A percentile compares a stretch with the other conserved stretches of the same genome.
phyloP scores from a whole-genome alignment of 2,797 vertebrate species.

The Linurgus olivaceus region DNA sequence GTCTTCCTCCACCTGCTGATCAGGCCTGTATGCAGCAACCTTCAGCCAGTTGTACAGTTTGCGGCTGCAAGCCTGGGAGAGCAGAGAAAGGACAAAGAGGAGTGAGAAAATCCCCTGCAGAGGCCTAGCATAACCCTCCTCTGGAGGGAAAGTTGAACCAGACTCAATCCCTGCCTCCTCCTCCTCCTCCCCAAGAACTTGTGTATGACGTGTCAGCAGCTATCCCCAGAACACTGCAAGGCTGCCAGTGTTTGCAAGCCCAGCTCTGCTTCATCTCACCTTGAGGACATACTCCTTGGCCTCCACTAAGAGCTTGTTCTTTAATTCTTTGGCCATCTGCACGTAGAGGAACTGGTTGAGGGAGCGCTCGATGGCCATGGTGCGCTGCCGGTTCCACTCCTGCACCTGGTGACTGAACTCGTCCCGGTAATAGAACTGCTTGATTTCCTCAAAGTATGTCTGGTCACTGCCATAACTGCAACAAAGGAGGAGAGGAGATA shows the following conservation, averaged over 20 bases:
- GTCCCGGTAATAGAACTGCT: constrained; percentile 98
- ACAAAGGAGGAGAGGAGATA: not conserved
- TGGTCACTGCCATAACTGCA: constrained; percentile 87
- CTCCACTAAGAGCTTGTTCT: constrained; percentile 91
- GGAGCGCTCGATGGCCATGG: constrained; percentile 90
- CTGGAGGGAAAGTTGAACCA: not conserved
- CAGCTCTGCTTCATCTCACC: constrained; percentile 74
- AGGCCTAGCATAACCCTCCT: not conserved
- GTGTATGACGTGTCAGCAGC: not conserved
- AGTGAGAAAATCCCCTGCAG: not conserved
- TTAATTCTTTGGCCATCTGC: constrained; percentile 97
- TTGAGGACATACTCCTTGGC: constrained; percentile 95
- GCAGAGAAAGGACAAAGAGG: not conserved
- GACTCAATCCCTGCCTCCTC: not conserved
- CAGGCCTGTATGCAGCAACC: constrained; percentile 92
- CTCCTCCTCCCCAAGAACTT: not conserved
- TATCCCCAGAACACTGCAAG: not conserved
- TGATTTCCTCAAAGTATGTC: constrained; percentile 98
- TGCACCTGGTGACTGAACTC: constrained; percentile 99
- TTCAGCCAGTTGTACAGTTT: constrained; percentile 97
- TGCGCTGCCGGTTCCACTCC: constrained; percentile 98
- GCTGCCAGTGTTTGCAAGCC: not conserved
- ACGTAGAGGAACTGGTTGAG: constrained; percentile 96
- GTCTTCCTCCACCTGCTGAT: constrained; percentile 96
- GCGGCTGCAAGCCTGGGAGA: constrained; percentile 88